phyloP scores from a whole-genome alignment of 1,140 invertebrate species.

The Pomacea maculata region DNA sequence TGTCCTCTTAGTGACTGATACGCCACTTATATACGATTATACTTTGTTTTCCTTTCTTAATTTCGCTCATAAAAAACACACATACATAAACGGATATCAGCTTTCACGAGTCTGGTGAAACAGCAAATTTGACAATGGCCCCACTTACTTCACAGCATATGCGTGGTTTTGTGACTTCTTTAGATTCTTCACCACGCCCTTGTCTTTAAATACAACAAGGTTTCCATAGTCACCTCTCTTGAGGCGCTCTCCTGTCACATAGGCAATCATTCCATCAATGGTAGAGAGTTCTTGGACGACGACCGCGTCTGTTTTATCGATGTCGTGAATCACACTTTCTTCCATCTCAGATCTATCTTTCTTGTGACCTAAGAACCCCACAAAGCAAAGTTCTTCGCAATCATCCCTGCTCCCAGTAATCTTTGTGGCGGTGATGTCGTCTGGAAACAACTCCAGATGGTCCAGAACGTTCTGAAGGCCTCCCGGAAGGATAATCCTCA shows the following conservation, averaged over 20 bases:
- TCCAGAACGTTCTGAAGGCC: slow-evolving; percentile 1
- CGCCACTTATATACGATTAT: no score
- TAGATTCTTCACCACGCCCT: neutral
- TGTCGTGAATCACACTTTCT: neutral
- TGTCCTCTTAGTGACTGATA: no score
- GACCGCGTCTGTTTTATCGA: neutral
- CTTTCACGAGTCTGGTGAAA: no score
- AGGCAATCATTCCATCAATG: neutral
- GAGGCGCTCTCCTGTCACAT: neutral
- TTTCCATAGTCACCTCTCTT: slow-evolving; percentile 1
- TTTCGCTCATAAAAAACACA: no score
- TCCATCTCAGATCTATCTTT: neutral
- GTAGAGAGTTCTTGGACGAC: neutral
- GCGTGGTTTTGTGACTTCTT: neutral
- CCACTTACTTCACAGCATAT: neutral
- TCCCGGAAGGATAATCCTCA: neutral
- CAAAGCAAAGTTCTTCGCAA: neutral
- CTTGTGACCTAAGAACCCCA: neutral
- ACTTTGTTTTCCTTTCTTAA: no score
- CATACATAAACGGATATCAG: no score
- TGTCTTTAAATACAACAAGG: slow-evolving; percentile 1
- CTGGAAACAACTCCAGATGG: neutral
- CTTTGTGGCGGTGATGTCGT: neutral
- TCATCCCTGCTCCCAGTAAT: neutral
- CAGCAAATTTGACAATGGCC: no score